Percentiles rank a stretch among this genome's conserved stretches.
phyloP scores from a whole-genome alignment of 2,888 invertebrate species.

The Tenthredo distinguenda region DNA sequence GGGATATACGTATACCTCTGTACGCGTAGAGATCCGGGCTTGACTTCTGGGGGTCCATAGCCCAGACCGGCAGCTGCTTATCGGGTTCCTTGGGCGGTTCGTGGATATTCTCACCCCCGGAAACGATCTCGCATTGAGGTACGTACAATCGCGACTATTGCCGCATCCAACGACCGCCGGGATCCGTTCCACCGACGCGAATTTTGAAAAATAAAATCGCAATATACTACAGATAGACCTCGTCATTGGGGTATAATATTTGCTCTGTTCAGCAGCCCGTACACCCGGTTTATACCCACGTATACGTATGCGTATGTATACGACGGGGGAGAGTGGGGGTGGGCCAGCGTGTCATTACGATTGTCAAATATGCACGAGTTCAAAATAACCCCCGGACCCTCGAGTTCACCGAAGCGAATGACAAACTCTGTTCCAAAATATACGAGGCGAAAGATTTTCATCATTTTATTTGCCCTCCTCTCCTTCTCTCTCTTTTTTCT shows the following conservation, averaged over 20 bases:
- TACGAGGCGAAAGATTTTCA: constrained; percentile 20
- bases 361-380: constrained; percentile 18
- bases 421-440: constrained; percentile 4
- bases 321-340: not conserved
- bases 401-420: not conserved
- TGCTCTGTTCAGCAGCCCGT: not conserved
- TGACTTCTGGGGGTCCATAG: not conserved
- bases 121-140: constrained; percentile 3
- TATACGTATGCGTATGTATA: not conserved
- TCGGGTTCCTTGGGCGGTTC: not conserved
- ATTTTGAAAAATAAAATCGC: not conserved
- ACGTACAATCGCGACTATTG: not conserved
- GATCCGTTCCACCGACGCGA: not conserved
- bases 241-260: not conserved
- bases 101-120: not conserved
- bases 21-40: not conserved
- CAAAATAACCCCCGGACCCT: constrained; percentile 18
- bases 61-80: constrained; percentile 13
- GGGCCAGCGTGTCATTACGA: constrained; percentile 17
- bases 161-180: not conserved
- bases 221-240: not conserved
- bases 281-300: not conserved
- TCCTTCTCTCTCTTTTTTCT: not conserved
- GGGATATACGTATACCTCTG: not conserved
- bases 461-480: not conserved